Conservation (phyloP, 2,888 invertebrate genomes). For the Tanypteryx hageni region DNA sequence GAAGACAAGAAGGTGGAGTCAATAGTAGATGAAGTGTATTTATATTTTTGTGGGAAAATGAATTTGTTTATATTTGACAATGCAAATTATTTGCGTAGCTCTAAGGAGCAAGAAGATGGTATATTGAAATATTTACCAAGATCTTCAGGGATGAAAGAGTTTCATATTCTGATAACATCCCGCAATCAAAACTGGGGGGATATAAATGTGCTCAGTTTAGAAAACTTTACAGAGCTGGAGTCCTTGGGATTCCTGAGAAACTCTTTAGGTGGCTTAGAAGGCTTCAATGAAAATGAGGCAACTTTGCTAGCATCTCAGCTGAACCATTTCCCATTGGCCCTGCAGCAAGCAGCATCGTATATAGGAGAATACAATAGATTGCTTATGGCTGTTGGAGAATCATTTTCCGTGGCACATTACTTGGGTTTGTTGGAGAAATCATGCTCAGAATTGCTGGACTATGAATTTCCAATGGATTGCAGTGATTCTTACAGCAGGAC, state of each 20-base stretch:
- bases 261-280: neutral
- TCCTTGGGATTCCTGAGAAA: neutral
- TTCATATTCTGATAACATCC: conserved; percentile 66
- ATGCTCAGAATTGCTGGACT: conserved; percentile 59
- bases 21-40: conserved; percentile 65
- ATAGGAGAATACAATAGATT: conserved; percentile 49
- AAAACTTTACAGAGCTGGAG: neutral
- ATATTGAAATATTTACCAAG: conserved; percentile 31
- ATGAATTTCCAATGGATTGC: conserved; percentile 17
- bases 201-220: neutral
- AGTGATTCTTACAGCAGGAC: conserved; percentile 65
- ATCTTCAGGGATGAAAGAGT: conserved; percentile 8
- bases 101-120: conserved; percentile 46
- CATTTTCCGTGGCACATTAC: conserved; percentile 31
- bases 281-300: conserved; percentile 30
- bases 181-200: conserved; percentile 65
- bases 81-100: conserved; percentile 30
- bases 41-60: conserved; percentile 49
- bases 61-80: conserved; percentile 67
- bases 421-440: conserved; percentile 26
- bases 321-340: conserved; percentile 66
- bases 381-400: conserved; percentile 26
- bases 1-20: conserved; percentile 62
- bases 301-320: conserved; percentile 52
- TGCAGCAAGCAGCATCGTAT: conserved; percentile 66